Base-by-base conservation (phyloP, 2,113 vertebrate genomes). In the Colistium nudipinnis region DNA sequence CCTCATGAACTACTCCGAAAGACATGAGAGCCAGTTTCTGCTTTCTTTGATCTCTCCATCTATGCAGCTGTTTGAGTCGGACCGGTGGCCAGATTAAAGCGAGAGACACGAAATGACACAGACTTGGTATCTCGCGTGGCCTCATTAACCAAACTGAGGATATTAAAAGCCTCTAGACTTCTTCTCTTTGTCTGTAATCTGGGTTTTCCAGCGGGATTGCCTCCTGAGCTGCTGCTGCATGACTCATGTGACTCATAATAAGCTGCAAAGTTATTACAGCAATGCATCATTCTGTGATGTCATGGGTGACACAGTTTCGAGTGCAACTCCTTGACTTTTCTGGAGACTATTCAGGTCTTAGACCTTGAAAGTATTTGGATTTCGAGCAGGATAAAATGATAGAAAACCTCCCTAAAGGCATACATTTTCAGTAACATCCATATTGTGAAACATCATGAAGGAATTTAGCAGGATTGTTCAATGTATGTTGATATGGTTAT, bases 11-110 rank as follows among this genome's bases (percentile, higher is more conserved):
- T 27, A 24, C 47, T 49, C 28, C 56, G 47, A 44, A 45, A 17
- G 44, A 43, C 30, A 24, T 41, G 54, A 39, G 73, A 55, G 54
- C 45, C 2, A 63, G 16, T 28, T 63, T 41, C 61, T 24, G 27
- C 22, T 12, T 2, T 1, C 20, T 25, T 70, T 82, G 66, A 84
- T 73, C 59, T 61, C 7, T 59, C 13, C 33, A 16, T 81, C 53
- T 72, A 59, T 49, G 45, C 71, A 81, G 74, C 70, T 75, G 74
- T 39, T 62, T 33, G 39, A 62, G 35, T 64, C 56, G 61, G 27
- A 71, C 62, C 81, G 51, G 7, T 12, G 60, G 55, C 63, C 77
- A 76, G 77, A 85, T 78, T 67, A 85, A 63, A 82, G 75, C 25
- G 44, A 20, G 33, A 9, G 71, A 73, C 55, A 55, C 60, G 41